These are phyloP conservation scores for Xestia ashworthii DNA, from an alignment of 2,888 invertebrate genomes.

Conservation along the genomic window DNA sequence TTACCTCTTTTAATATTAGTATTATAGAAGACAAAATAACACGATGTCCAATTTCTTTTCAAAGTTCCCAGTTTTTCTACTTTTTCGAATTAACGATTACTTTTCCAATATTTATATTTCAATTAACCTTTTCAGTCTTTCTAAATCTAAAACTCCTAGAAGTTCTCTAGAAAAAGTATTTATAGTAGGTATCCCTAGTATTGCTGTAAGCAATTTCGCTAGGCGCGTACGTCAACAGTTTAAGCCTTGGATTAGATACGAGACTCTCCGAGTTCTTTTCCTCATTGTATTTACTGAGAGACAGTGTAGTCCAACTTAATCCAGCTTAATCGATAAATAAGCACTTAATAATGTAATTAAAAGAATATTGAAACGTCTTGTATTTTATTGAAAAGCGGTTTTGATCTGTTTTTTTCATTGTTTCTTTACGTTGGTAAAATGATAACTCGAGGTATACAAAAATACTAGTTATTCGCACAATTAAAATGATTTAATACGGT, in stretches of 20 bases:
- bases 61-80: neutral
- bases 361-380: constrained; percentile 21
- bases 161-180: neutral
- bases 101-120: neutral
- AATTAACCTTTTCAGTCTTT: neutral
- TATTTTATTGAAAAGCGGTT: neutral
- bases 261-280: constrained; percentile 57
- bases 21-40: neutral
- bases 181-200: neutral
- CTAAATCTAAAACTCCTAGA: neutral
- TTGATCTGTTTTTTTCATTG: neutral
- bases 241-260: constrained; percentile 62
- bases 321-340: constrained; percentile 55
- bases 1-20: no score
- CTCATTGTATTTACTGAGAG: constrained; percentile 61
- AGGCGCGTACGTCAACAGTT: constrained; percentile 57
- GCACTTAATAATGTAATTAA: constrained; percentile 59
- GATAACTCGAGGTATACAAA: neutral
- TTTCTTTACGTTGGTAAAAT: neutral
- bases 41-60: no score
- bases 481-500: neutral
- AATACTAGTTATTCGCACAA: neutral
- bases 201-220: constrained; percentile 38
- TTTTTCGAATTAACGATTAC: neutral
- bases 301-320: constrained; percentile 61